Evolutionary conservation across 2,888 invertebrate genomes (phyloP).

Genomic region (Hecatera dysodea): DNA sequence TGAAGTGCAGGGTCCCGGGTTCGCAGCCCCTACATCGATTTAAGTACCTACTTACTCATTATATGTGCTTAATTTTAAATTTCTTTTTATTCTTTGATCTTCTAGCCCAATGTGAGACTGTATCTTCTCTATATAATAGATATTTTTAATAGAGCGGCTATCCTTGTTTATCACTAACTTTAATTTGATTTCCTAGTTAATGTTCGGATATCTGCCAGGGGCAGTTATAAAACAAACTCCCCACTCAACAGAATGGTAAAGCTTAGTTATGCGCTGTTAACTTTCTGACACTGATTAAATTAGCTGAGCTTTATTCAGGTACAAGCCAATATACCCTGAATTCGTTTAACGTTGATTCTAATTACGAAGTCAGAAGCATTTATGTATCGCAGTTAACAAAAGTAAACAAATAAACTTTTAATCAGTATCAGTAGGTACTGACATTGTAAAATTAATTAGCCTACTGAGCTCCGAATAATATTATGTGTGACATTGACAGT

Average conservation of each 20-base stretch:
- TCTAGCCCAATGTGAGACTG: too few species aligned
- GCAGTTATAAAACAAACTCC: conserved; percentile 44
- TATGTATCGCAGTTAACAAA: conserved; percentile 4
- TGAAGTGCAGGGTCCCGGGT: conserved; percentile 46
- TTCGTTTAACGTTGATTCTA: conserved; percentile 19
- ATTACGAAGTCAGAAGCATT: conserved; percentile 25
- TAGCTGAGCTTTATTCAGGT: conserved; percentile 10
- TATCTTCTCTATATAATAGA: not conserved
- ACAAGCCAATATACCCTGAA: conserved; percentile 8
- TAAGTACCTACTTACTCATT: conserved; percentile 27
- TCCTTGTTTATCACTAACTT: conserved; percentile 10
- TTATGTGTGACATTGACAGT: conserved; percentile 77
- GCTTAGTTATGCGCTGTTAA: conserved; percentile 41
- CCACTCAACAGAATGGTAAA: conserved; percentile 43
- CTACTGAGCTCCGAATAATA: conserved; percentile 57
- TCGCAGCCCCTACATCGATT: conserved; percentile 21
- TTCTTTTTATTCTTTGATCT: not conserved
- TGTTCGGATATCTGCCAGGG: conserved; percentile 20
- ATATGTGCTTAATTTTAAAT: not conserved
- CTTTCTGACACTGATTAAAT: conserved; percentile 42
- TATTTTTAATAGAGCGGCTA: conserved; percentile 1
- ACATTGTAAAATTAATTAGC: conserved; percentile 54
- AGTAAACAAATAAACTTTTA: conserved; percentile 26
- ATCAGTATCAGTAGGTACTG: not conserved
- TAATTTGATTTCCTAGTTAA: conserved; percentile 33